Evolutionary conservation across 2,888 invertebrate genomes (phyloP), one percentile per base, ranked within the genome.

Genomic region (Leucophenga montana): DNA sequence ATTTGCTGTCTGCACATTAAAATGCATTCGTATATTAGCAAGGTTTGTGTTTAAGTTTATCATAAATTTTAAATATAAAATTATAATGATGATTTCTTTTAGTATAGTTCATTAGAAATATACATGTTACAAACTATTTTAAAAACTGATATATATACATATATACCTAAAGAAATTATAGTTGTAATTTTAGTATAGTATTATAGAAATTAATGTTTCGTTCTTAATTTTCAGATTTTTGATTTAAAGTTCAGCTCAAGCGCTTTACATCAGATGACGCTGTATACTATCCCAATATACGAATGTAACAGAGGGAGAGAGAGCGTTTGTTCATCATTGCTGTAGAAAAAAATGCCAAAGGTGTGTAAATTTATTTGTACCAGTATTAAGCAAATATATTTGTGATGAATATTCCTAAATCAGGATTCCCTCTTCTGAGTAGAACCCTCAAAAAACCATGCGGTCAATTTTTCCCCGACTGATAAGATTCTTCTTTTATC

Each of bases 71-170:
- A 4, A 31, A 56, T 56, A 27, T 1, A 4, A 22, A 8, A 39
- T 8, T 39, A 39, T 27, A 18, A 16, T 27, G 31, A 57, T 57
- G 57, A 57, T 57, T 57, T 57, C 18, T 78, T 74, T 75, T 71
- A 74, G 83, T 82, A 82, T 82, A 82, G 82, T 82, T 82, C 82
- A 83, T 82, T 82, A 83, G 82, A 82, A 82, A n/a, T 66, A 76
- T 61, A 79, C 73, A 77, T 82, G 82, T 82, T 83, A 83, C 82
- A 70, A 82, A 67, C 46, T 75, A 78, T 33, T 78, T 78, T 22
- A 73, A 75, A 78, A 31, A 67, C 82, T 82, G 82, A 82, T 77
- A 18, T 48, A 22, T 48, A 20, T 20, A 6, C 46, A 18, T 48
- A 22, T 48, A 20, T 20, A 6, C 46, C n/a, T n/a, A 14, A 46